Evolutionary conservation across 2,888 invertebrate genomes (phyloP).

Genomic region (Mamestra brassicae): DNA sequence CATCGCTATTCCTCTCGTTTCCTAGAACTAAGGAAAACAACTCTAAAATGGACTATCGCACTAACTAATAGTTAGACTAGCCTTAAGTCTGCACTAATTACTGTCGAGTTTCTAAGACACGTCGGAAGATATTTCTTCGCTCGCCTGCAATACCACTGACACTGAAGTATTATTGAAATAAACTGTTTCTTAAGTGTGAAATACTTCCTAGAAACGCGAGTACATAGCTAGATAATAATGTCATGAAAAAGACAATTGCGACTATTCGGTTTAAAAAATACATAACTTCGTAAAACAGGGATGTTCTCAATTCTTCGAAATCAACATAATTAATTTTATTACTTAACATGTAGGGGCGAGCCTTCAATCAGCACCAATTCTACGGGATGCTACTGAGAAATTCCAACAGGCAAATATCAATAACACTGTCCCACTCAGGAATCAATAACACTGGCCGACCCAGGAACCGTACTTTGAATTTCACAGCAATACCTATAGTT

Average conservation of each 20-base stretch:
- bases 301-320: no score
- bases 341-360: no score
- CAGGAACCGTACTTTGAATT: no score
- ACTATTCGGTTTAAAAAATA: no score
- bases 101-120: constrained; percentile 12
- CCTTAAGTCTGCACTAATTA: constrained; percentile 14
- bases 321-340: no score
- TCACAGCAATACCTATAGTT: no score
- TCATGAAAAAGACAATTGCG: background rate
- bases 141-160: constrained; percentile 1
- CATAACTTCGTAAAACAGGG: no score
- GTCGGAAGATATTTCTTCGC: constrained; percentile 18
- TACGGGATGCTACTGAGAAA: no score
- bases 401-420: no score
- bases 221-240: background rate
- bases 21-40: background rate
- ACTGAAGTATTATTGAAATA: constrained; percentile 12
- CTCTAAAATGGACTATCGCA: background rate
- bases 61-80: constrained; percentile 3
- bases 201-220: background rate
- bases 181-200: background rate
- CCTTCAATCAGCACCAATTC: no score
- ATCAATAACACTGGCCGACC: no score
- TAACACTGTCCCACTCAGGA: no score
- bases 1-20: background rate